Base-by-base conservation (phyloP, 2,797 vertebrate species). In the Oreortyx pictus region DNA sequence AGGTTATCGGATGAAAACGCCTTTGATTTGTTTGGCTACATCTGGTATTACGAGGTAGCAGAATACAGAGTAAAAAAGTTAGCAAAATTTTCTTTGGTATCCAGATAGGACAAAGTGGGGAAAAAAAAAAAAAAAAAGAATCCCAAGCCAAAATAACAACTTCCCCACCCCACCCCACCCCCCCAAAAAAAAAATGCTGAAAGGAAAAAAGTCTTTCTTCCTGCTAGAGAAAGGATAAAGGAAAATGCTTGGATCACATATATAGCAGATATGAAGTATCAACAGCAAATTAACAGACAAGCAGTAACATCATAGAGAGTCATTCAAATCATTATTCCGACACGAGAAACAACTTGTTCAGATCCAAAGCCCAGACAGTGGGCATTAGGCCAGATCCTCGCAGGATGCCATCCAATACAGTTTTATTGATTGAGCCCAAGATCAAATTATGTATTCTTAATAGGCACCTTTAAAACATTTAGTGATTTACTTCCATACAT, bases 401-500 rank as follows among this genome's bases (percentile, higher is more conserved):
- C 52, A 89, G 50, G 80, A 92, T 71, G 50, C 35, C 80, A 76
- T 68, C 64, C 33, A 81, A 44, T 33, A 44, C 24, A 54, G 37
- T 47, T 90, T 65, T 73, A 94, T 52, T 83, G 86, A 94, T 6
- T 81, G 44, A 80, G 78, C 12, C 14, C 27, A 83, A 82, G 84
- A 94, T 72, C 1, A 0, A 94, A 93, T 87, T 57, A 72, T 78
- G 67, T 44, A 56, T 70, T 76, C 68, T 78, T 86, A 93, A 78
- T 6, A 91, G 33, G 76, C 43, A 94, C 49, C 43, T 89, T 68
- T 72, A 89, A 88, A 92, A 71, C 91, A 57, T 50, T 72, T 43
- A 73, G 41, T 89, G 44, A 92, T 92, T 94, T 93, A 89, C 66
- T 78, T 79, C 46, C 19, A n/a, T 62, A 59, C 75, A 59, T 31